Percentiles rank a stretch among this genome's conserved stretches.
Conservation (phyloP, 2,888 invertebrate genomes). For the Drosophila anomalata region DNA sequence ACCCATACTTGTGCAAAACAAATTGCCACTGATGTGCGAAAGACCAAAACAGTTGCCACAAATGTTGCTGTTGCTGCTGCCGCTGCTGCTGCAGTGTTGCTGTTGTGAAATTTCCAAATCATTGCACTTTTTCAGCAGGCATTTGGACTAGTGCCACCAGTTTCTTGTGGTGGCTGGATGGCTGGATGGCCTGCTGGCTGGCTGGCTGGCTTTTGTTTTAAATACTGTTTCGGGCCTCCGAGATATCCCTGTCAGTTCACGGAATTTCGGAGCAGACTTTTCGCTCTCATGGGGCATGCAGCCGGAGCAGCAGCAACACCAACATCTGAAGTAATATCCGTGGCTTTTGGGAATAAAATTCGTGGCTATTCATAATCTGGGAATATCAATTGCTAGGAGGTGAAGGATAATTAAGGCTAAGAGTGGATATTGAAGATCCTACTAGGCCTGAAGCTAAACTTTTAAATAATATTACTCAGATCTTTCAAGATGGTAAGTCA, state of each 20-base stretch:
- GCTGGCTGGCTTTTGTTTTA: slow-evolving; percentile 25
- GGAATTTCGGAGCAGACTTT: slow-evolving; percentile 52
- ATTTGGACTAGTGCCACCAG: slow-evolving; percentile 45
- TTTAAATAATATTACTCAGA: not conserved
- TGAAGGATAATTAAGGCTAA: not conserved
- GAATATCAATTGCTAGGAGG: not conserved
- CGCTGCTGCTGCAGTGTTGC: slow-evolving; percentile 26
- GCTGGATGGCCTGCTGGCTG: not conserved
- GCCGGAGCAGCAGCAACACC: slow-evolving; percentile 3
- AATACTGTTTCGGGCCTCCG: slow-evolving; percentile 34
- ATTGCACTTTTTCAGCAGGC: slow-evolving; percentile 78
- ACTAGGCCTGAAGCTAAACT: too few species aligned
- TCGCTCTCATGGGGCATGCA: slow-evolving; percentile 34
- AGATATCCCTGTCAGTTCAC: slow-evolving; percentile 69
- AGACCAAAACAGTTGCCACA: slow-evolving; percentile 71
- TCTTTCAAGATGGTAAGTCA: not conserved
- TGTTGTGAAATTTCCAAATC: slow-evolving; percentile 80
- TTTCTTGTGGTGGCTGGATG: slow-evolving; percentile 26
- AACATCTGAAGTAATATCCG: slow-evolving; percentile 5
- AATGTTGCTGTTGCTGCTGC: slow-evolving; percentile 31
- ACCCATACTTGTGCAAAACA: slow-evolving; percentile 83
- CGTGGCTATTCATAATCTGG: not conserved
- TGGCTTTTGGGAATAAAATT: not conserved
- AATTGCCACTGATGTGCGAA: slow-evolving; percentile 83
- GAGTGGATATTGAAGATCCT: too few species aligned